A percentile compares a stretch with the other conserved stretches of the same genome.
phyloP scores from a whole-genome alignment of 2,888 invertebrate genomes.

The Agelastica alni region DNA sequence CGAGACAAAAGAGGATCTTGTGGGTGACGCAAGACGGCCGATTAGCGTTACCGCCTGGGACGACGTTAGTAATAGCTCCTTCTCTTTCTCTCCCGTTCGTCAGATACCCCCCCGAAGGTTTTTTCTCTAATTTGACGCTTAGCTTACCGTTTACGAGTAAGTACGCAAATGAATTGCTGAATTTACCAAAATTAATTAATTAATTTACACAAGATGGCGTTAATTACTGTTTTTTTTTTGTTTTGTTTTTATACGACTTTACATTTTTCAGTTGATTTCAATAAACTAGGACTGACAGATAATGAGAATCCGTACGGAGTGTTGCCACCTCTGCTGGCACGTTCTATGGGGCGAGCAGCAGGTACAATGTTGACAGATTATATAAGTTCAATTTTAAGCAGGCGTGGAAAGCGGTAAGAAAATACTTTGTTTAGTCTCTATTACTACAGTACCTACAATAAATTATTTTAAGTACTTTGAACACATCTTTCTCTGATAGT shows the following conservation, averaged over 20 bases:
- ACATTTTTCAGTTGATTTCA: constrained; percentile 79
- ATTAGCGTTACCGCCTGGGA: constrained; percentile 82
- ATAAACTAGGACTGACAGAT: constrained; percentile 83
- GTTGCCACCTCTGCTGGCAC: constrained; percentile 73
- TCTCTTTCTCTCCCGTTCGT: constrained; percentile 82
- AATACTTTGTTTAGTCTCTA: too few relatives aligned
- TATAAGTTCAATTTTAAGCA: constrained; percentile 69
- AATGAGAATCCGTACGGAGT: constrained; percentile 86
- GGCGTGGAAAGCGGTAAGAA: constrained; percentile 56
- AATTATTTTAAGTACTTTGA: too few relatives aligned
- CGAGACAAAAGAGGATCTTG: constrained; percentile 78
- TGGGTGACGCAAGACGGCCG: constrained; percentile 85
- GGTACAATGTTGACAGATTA: constrained; percentile 73
- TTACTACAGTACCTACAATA: too few relatives aligned
- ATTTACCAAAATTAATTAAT: too few relatives aligned
- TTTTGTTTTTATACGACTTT: too few relatives aligned
- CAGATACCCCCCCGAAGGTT: constrained; percentile 82
- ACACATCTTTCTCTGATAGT: too few relatives aligned
- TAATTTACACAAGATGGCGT: too few relatives aligned
- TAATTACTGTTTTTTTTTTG: too few relatives aligned
- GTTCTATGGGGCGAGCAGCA: constrained; percentile 76
- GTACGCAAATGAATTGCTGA: too few relatives aligned
- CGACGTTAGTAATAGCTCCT: constrained; percentile 77
- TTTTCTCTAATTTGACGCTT: constrained; percentile 81
- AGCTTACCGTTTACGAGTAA: constrained; percentile 85